Conservation (phyloP, 1,140 invertebrate genomes). For the Magallana angulata region DNA sequence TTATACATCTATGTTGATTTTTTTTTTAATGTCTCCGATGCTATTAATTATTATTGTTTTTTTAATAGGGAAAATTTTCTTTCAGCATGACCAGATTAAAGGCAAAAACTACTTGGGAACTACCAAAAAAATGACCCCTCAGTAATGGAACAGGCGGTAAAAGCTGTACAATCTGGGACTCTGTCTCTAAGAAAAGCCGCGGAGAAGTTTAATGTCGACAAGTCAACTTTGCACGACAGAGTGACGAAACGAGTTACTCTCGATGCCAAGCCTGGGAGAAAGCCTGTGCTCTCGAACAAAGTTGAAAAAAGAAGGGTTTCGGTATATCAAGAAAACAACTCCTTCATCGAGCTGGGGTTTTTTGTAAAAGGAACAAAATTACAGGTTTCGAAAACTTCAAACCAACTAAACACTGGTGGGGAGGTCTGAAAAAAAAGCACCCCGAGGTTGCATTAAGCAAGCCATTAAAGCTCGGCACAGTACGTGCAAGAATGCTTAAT, state of each 20-base stretch:
- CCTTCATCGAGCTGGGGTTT: constrained; percentile 30
- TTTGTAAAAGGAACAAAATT: constrained; percentile 50
- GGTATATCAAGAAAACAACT: constrained; percentile 51
- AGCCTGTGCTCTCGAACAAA: constrained; percentile 40
- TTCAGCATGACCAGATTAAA: constrained; percentile 1
- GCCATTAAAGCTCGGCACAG: constrained; percentile 54
- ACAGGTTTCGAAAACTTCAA: constrained; percentile 48
- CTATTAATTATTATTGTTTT: no score
- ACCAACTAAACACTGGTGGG: constrained; percentile 56
- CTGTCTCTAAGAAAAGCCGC: constrained; percentile 48
- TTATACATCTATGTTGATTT: no score
- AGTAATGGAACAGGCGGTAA: background rate
- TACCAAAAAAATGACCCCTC: background rate
- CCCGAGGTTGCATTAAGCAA: constrained; percentile 48
- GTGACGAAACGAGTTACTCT: constrained; percentile 43
- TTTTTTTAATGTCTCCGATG: no score
- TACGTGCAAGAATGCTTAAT: constrained; percentile 52
- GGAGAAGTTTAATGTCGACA: constrained; percentile 40
- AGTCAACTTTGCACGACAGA: constrained; percentile 51
- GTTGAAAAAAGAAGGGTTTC: constrained; percentile 53
- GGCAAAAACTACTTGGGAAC: background rate
- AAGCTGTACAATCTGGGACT: background rate
- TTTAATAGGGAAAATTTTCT: no score
- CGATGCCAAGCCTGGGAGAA: constrained; percentile 25
- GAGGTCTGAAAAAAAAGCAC: constrained; percentile 50